A percentile compares a stretch with the other conserved stretches of the same genome.
phyloP scores from a whole-genome alignment of 1,140 invertebrate species.

The Microplitis demolitor region DNA sequence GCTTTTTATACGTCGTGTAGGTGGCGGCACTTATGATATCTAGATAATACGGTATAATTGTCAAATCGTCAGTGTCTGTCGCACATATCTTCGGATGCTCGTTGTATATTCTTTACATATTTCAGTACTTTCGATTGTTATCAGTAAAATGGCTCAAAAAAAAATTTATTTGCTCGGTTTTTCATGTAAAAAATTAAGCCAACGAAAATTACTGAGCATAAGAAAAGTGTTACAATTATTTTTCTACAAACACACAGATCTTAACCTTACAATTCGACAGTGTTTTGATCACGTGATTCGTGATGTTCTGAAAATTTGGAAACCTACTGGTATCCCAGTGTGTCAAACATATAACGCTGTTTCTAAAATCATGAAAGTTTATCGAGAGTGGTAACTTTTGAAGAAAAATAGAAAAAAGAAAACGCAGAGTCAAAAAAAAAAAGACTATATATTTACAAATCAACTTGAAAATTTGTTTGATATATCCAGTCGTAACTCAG shows the following conservation, averaged over 20 bases:
- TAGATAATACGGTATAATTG: too few species aligned
- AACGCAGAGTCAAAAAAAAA: background rate
- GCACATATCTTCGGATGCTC: background rate
- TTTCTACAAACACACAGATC: constrained; percentile 15
- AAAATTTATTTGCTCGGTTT: constrained; percentile 17
- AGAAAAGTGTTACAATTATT: constrained; percentile 20
- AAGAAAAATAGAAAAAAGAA: constrained; percentile 4
- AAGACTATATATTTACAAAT: background rate
- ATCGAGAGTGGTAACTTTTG: background rate
- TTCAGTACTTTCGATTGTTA: constrained; percentile 3
- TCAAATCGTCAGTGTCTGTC: too few species aligned
- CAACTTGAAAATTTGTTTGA: constrained; percentile 1
- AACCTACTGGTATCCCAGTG: constrained; percentile 1
- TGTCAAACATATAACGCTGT: constrained; percentile 4
- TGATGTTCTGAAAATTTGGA: constrained; percentile 2
- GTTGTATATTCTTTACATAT: background rate
- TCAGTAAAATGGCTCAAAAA: constrained; percentile 6
- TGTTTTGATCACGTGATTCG: constrained; percentile 15
- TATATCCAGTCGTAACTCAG: constrained; percentile 1
- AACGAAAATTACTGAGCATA: constrained; percentile 17
- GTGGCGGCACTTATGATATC: background rate
- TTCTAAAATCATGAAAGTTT: constrained; percentile 4
- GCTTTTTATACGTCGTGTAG: background rate
- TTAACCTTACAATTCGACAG: constrained; percentile 14
- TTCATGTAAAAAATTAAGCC: constrained; percentile 12